Conservation (phyloP, 2,797 vertebrate genomes). For the Lemur catta region DNA sequence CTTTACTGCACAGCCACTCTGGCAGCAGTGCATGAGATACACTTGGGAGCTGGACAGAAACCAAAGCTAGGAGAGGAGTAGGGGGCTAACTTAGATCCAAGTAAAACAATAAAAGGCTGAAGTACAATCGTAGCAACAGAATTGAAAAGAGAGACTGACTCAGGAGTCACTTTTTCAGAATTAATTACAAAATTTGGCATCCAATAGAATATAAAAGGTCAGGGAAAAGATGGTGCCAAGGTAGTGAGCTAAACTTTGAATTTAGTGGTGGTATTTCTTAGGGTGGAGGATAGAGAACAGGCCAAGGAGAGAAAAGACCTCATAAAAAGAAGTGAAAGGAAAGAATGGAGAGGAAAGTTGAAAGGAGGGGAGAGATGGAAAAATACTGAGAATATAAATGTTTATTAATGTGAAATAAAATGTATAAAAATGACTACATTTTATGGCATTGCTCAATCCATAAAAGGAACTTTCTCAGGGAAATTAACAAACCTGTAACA, state of each 20-base stretch:
- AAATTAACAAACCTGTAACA: neutral
- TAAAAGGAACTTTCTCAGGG: slow-evolving; percentile 37
- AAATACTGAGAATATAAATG: neutral
- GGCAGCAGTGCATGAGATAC: neutral
- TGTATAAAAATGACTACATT: neutral
- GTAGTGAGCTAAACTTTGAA: neutral
- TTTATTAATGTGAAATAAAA: neutral
- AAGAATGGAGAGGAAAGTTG: neutral
- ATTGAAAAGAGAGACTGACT: neutral
- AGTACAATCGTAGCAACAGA: neutral
- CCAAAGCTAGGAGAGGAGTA: neutral
- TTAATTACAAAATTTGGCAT: slow-evolving; percentile 19
- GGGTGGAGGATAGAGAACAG: neutral
- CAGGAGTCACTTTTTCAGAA: slow-evolving; percentile 7
- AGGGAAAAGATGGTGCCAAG: neutral
- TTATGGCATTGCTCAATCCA: neutral
- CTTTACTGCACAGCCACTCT: neutral
- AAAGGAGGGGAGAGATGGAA: neutral
- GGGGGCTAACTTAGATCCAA: neutral
- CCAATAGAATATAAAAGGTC: neutral
- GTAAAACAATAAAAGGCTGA: neutral
- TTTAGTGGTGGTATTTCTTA: neutral
- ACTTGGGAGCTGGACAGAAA: neutral
- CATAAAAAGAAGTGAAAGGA: neutral
- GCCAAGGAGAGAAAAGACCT: neutral